Evolutionary conservation across 1,140 invertebrate species (phyloP).

Genomic region (Aleiodes sp.): DNA sequence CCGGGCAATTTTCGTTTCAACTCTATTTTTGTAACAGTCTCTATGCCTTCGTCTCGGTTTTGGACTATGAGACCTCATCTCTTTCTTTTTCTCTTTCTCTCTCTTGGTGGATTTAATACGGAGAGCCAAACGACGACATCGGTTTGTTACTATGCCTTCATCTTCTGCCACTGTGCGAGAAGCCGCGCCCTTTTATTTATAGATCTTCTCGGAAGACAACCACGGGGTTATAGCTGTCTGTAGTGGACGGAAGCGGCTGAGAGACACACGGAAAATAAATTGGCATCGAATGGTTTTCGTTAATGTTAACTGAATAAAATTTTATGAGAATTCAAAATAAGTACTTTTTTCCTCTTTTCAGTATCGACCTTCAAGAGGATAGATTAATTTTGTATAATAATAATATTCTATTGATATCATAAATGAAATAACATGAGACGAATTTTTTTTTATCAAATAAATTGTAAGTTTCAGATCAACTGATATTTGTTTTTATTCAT

Average conservation of each 20-base stretch:
- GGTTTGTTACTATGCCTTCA: background rate
- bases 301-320: background rate
- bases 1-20: background rate
- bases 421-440: too few species aligned
- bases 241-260: constrained; percentile 27
- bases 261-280: constrained; percentile 15
- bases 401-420: too few species aligned
- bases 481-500: too few species aligned
- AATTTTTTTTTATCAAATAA: too few species aligned
- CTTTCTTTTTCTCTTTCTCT: too few species aligned
- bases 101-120: background rate
- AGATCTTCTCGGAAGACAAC: constrained; percentile 29
- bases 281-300: constrained; percentile 8
- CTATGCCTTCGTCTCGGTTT: background rate
- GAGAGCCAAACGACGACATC: background rate
- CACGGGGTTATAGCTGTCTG: constrained; percentile 8
- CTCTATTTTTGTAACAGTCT: background rate
- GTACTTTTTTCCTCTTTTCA: too few species aligned
- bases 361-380: too few species aligned
- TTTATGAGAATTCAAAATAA: background rate
- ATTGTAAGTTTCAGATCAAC: too few species aligned
- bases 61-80: background rate
- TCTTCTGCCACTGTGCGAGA: constrained; percentile 7
- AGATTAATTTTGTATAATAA: too few species aligned
- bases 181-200: constrained; percentile 34